phyloP scores from a whole-genome alignment of 2,797 vertebrate genomes.

The Prionace glauca region DNA sequence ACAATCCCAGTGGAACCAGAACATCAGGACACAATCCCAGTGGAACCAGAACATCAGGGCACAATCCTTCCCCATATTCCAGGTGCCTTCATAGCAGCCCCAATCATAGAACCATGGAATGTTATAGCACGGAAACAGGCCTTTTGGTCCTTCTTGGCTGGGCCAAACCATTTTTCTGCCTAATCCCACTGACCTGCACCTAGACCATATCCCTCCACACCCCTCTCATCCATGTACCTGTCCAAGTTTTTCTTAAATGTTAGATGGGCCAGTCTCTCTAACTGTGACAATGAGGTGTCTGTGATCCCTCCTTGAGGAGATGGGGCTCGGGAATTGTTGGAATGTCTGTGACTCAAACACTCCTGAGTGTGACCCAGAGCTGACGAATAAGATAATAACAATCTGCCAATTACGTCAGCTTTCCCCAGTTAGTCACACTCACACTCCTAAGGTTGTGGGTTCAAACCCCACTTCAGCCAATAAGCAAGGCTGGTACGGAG shows the following conservation, averaged over 20 bases:
- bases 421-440: not conserved
- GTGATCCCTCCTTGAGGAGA: not conserved
- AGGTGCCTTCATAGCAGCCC: not conserved
- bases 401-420: not conserved
- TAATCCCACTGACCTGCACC: too few species aligned
- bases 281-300: not conserved
- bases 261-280: too few species aligned
- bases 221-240: too few species aligned
- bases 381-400: not conserved
- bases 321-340: not conserved
- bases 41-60: too few species aligned
- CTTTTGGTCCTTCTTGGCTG: too few species aligned
- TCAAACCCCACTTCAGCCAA: not conserved
- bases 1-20: too few species aligned
- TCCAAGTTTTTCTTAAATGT: too few species aligned
- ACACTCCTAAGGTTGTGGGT: not conserved
- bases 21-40: too few species aligned
- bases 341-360: not conserved
- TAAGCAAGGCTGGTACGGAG: not conserved
- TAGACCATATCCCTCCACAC: too few species aligned
- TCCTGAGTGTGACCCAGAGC: not conserved
- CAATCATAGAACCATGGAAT: not conserved
- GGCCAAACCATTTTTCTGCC: too few species aligned
- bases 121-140: too few species aligned
- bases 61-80: not conserved